phyloP scores from a whole-genome alignment of 2,113 vertebrate genomes.

The Rhombomys opimus region DNA sequence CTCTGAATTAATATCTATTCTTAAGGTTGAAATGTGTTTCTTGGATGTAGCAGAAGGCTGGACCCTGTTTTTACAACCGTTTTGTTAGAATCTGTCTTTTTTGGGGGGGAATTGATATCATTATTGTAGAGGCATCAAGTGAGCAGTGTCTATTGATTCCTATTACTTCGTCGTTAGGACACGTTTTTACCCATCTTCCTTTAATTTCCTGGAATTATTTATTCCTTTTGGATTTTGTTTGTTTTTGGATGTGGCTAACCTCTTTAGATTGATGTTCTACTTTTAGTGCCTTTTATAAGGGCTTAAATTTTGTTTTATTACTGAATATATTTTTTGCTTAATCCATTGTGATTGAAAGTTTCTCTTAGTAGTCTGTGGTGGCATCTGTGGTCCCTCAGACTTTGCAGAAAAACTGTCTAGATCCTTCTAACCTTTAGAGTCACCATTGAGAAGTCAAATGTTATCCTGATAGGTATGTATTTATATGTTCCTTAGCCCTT shows the following conservation, averaged over 20 bases:
- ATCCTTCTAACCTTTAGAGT: not conserved
- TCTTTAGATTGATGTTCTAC: not conserved
- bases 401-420: not conserved
- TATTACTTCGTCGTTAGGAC: not conserved
- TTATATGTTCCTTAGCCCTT: not conserved
- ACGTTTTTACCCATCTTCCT: not conserved
- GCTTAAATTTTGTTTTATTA: not conserved
- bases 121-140: not conserved
- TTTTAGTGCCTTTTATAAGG: not conserved
- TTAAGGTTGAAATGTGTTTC: not conserved
- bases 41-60: not conserved
- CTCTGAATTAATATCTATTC: not conserved
- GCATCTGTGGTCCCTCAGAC: not conserved
- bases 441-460: not conserved
- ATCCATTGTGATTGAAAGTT: not conserved
- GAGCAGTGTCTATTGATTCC: not conserved
- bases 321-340: not conserved
- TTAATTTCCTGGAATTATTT: not conserved
- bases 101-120: not conserved
- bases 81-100: not conserved
- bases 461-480: not conserved
- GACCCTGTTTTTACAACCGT: not conserved
- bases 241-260: not conserved
- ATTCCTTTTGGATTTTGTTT: not conserved
- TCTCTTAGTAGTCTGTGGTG: not conserved